These are phyloP conservation scores for Bubo scandiacus DNA, from an alignment of 2,113 vertebrate genomes.

Conservation along the genomic window DNA sequence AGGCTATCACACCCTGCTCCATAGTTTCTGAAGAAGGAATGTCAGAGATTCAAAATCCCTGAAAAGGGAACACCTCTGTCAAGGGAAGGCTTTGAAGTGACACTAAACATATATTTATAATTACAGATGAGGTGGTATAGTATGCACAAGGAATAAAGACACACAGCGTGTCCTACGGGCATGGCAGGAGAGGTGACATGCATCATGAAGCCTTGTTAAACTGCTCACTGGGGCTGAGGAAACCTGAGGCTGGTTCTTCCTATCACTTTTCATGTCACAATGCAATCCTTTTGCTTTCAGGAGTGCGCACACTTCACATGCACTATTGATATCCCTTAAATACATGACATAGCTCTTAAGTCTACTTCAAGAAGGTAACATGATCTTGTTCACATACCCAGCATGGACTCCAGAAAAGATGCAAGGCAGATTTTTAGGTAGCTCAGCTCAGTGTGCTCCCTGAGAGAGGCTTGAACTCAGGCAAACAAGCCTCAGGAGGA, in stretches of 20 bases:
- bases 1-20: slow-evolving; percentile 17
- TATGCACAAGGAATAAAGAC: slow-evolving; percentile 48
- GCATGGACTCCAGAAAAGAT: background rate
- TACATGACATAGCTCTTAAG: background rate
- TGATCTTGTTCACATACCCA: background rate
- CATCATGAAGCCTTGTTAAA: slow-evolving; percentile 53
- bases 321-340: slow-evolving; percentile 40
- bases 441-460: background rate
- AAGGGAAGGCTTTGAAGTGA: slow-evolving; percentile 54
- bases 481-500: slow-evolving; percentile 28
- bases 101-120: slow-evolving; percentile 61
- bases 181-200: slow-evolving; percentile 56
- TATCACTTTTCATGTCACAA: slow-evolving; percentile 42
- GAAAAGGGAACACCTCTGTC: slow-evolving; percentile 38
- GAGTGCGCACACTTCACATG: background rate
- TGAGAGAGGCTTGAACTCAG: background rate
- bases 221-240: slow-evolving; percentile 43
- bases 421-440: slow-evolving; percentile 42
- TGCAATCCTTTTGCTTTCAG: background rate
- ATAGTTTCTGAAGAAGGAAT: slow-evolving; percentile 42
- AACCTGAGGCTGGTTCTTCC: slow-evolving; percentile 36
- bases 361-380: slow-evolving; percentile 14
- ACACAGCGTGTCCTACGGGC: background rate
- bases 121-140: slow-evolving; percentile 27
- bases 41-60: slow-evolving; percentile 45